Conservation (phyloP, 2,113 vertebrate species). For the Daboia siamensis region DNA sequence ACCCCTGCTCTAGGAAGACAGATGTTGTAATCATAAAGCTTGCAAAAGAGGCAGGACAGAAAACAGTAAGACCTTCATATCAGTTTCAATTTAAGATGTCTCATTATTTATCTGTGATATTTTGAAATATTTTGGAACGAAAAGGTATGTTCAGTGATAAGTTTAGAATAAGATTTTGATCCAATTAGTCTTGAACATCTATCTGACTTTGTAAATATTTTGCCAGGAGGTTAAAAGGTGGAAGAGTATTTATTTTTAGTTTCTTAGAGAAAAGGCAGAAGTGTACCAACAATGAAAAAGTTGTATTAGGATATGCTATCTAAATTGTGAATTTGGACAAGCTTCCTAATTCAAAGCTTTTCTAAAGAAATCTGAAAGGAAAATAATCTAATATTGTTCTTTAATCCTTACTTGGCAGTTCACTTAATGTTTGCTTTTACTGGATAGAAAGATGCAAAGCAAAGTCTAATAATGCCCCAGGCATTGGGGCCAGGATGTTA, state of each 20-base stretch:
- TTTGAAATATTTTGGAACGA: not conserved
- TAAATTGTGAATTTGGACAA: not conserved
- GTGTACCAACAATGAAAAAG: not conserved
- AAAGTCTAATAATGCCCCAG: not conserved
- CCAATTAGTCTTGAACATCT: not conserved
- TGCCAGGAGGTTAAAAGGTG: not conserved
- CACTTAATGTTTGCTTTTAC: not conserved
- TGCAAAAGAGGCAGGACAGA: not conserved
- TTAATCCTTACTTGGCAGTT: not conserved
- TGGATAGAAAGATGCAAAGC: not conserved
- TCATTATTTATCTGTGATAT: not conserved
- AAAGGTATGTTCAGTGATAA: not conserved
- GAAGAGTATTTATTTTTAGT: not conserved
- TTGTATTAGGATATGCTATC: not conserved
- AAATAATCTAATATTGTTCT: not conserved
- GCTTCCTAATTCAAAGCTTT: not conserved
- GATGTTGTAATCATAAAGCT: slow-evolving; percentile 56
- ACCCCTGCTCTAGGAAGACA: slow-evolving; percentile 31
- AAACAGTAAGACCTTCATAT: slow-evolving; percentile 1
- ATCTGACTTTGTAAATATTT: not conserved
- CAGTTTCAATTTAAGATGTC: slow-evolving; percentile 27
- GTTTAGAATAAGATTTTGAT: not conserved
- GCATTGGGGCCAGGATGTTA: not conserved
- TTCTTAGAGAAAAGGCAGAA: not conserved
- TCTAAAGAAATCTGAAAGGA: not conserved